phyloP scores from a whole-genome alignment of 2,888 invertebrate species.

The Sminthurides aquaticus region DNA sequence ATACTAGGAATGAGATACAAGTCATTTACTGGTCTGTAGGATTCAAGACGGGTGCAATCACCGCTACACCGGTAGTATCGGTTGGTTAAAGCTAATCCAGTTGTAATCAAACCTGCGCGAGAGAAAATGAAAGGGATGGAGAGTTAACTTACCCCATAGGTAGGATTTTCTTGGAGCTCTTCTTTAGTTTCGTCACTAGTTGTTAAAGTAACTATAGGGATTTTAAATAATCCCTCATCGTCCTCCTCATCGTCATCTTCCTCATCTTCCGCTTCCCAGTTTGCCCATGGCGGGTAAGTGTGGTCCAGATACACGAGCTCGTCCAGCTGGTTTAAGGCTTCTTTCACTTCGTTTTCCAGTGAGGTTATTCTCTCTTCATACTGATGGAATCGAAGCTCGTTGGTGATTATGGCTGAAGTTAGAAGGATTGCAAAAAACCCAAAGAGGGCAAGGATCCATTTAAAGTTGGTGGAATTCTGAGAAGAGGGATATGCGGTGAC shows the following conservation, averaged over 20 bases:
- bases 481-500: not conserved
- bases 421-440: not conserved
- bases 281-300: not conserved
- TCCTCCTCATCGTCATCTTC: slow-evolving; percentile 34
- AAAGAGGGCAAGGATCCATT: not conserved
- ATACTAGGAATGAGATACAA: too few species aligned
- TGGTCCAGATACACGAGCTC: slow-evolving; percentile 1
- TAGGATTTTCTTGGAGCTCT: slow-evolving; percentile 1
- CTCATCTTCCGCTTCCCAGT: slow-evolving; percentile 14
- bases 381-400: slow-evolving; percentile 17
- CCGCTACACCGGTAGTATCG: too few species aligned
- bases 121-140: not conserved
- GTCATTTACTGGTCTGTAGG: too few species aligned
- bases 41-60: too few species aligned
- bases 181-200: slow-evolving; percentile 1
- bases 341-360: slow-evolving; percentile 30
- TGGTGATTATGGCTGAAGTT: not conserved
- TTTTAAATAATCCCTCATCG: slow-evolving; percentile 9
- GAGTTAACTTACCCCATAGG: slow-evolving; percentile 16
- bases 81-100: too few species aligned
- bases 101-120: too few species aligned
- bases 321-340: slow-evolving; percentile 10
- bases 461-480: not conserved
- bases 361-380: slow-evolving; percentile 31
- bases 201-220: not conserved